Conservation (phyloP, 2,113 vertebrate species). For the Dipodomys ordii region DNA sequence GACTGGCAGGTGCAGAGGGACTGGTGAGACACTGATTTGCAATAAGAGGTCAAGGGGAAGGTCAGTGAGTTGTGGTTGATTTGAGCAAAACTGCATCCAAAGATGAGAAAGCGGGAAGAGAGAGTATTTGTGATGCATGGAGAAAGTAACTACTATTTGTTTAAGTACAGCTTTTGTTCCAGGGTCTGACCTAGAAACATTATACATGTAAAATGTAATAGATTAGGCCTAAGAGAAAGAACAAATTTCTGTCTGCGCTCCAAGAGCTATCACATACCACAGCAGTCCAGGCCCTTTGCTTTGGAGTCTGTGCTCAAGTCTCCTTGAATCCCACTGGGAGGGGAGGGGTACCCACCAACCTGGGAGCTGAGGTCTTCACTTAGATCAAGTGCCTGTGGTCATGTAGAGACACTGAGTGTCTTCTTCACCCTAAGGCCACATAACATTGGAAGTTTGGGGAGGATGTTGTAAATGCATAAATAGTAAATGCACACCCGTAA, state of each 20-base stretch:
- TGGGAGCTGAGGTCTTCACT: neutral
- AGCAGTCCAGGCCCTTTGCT: neutral
- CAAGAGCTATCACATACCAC: neutral
- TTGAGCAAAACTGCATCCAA: neutral
- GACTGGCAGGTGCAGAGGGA: no score
- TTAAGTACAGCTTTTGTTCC: neutral
- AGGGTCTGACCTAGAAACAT: neutral
- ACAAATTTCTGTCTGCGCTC: neutral
- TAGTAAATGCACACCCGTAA: neutral
- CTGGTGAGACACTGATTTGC: neutral
- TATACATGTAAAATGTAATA: neutral
- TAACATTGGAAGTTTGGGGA: neutral
- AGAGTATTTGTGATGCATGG: neutral
- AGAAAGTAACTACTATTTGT: neutral
- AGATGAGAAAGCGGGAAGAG: neutral
- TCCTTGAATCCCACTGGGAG: no score
- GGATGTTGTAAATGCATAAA: neutral
- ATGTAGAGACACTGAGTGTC: accelerated
- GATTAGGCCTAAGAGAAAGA: neutral
- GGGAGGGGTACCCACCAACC: no score
- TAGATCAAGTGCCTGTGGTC: no score
- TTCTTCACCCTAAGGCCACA: neutral
- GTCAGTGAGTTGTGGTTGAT: accelerated
- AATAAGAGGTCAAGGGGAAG: neutral
- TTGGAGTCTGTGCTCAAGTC: neutral